Conservation (phyloP, 2,888 invertebrate genomes). For the Phorcus lineatus region DNA sequence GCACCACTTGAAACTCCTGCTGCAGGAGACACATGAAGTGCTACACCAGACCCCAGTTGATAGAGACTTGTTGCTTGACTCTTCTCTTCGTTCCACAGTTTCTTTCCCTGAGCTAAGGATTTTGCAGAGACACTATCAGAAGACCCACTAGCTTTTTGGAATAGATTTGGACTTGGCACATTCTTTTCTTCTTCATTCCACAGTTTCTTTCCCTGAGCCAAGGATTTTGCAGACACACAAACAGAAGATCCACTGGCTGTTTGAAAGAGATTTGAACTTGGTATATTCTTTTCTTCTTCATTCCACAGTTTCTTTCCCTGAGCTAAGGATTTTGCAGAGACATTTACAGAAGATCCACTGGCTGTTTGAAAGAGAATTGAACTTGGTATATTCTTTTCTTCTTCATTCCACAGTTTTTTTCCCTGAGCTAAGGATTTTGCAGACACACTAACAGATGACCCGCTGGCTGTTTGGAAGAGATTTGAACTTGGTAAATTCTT, state of each 20-base stretch:
- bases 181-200: constrained; percentile 26
- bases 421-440: background rate
- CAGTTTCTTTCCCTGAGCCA: constrained; percentile 9
- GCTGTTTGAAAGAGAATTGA: constrained; percentile 31
- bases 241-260: constrained; percentile 38
- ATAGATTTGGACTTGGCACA: background rate
- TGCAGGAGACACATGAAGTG: too few relatives aligned
- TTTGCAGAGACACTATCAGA: too few relatives aligned
- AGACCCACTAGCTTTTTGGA: background rate
- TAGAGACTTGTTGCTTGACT: too few relatives aligned
- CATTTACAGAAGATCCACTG: constrained; percentile 32
- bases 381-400: too few relatives aligned
- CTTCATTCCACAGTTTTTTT: background rate
- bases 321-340: constrained; percentile 21
- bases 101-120: too few relatives aligned
- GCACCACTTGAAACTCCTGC: too few relatives aligned
- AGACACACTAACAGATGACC: background rate
- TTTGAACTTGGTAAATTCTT: background rate
- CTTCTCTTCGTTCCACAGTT: too few relatives aligned
- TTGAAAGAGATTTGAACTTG: constrained; percentile 27
- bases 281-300: too few relatives aligned
- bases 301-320: background rate
- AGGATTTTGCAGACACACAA: constrained; percentile 24
- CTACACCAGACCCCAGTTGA: too few relatives aligned
- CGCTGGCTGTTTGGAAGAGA: constrained; percentile 21